phyloP scores from a whole-genome alignment of 2,888 invertebrate genomes.

The Syritta pipiens region DNA sequence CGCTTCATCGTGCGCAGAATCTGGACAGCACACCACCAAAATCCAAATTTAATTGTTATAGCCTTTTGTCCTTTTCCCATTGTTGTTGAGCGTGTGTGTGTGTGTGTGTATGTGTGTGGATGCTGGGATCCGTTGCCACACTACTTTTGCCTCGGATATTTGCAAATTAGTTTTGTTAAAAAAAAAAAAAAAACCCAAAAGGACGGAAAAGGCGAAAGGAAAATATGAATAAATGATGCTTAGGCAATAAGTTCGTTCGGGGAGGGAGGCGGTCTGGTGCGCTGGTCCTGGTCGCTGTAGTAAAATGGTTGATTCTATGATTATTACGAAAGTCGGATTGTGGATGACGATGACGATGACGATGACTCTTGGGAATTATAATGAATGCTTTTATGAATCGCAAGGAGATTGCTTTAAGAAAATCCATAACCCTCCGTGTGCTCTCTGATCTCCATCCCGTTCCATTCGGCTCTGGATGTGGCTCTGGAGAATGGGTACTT shows the following conservation, averaged over 20 bases:
- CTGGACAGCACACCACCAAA: constrained; percentile 36
- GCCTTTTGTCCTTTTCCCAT: constrained; percentile 46
- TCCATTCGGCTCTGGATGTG: background rate
- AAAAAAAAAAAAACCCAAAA: constrained; percentile 29
- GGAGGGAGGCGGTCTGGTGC: background rate
- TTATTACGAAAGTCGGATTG: constrained; percentile 51
- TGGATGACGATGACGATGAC: too few relatives aligned
- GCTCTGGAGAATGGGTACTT: background rate
- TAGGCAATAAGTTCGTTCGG: constrained; percentile 8
- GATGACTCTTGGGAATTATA: constrained; percentile 60
- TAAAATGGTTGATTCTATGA: constrained; percentile 52
- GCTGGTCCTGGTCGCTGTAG: constrained; percentile 28
- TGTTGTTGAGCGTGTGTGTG: constrained; percentile 21
- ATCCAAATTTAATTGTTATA: constrained; percentile 66
- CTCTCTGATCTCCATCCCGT: background rate
- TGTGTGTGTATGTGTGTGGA: constrained; percentile 7
- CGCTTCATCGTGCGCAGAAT: constrained; percentile 63
- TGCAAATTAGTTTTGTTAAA: constrained; percentile 65
- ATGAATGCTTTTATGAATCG: constrained; percentile 58
- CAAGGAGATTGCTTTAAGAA: constrained; percentile 10
- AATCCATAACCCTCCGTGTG: constrained; percentile 14
- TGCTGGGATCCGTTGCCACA: too few relatives aligned
- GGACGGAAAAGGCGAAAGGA: too few relatives aligned
- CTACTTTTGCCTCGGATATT: constrained; percentile 51
- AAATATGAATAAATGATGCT: constrained; percentile 59